Conservation (phyloP, 2,888 invertebrate species). For the Drosophila emarginata region DNA sequence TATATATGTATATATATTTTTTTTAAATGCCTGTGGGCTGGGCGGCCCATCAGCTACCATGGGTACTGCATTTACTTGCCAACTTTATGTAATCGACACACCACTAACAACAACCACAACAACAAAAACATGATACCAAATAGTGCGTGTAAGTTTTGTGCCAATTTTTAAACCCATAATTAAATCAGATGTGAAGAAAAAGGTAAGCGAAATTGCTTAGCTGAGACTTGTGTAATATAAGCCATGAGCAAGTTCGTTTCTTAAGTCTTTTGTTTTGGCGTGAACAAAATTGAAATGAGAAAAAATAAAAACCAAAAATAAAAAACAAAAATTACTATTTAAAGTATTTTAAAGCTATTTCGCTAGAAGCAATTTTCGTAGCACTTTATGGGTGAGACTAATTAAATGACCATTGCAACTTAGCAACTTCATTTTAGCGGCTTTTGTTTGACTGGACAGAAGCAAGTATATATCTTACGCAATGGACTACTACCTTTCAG, state of each 20-base stretch:
- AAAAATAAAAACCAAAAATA: no score
- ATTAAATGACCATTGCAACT: conserved; percentile 52
- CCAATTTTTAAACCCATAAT: conserved; percentile 59
- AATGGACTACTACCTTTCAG: conserved; percentile 39
- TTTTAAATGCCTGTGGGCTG: conserved; percentile 13
- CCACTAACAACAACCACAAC: not conserved
- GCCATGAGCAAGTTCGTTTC: conserved; percentile 59
- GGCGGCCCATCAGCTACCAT: conserved; percentile 9
- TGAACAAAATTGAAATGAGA: not conserved
- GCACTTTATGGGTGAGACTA: conserved; percentile 35
- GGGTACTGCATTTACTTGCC: conserved; percentile 9
- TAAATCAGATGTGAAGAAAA: conserved; percentile 53
- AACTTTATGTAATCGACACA: conserved; percentile 19
- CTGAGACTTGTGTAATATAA: conserved; percentile 43
- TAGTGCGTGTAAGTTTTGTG: conserved; percentile 44
- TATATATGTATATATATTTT: conserved; percentile 1
- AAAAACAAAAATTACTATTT: conserved; percentile 9
- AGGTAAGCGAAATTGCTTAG: conserved; percentile 12
- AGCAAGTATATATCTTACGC: conserved; percentile 36
- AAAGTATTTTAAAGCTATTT: conserved; percentile 22
- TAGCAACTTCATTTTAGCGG: conserved; percentile 40
- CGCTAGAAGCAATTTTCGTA: conserved; percentile 15
- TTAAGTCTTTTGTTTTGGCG: conserved; percentile 58
- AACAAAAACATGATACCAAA: conserved; percentile 14
- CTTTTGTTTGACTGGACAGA: conserved; percentile 33